Conservation (phyloP, 2,888 invertebrate genomes). For the Cantharis rustica region DNA sequence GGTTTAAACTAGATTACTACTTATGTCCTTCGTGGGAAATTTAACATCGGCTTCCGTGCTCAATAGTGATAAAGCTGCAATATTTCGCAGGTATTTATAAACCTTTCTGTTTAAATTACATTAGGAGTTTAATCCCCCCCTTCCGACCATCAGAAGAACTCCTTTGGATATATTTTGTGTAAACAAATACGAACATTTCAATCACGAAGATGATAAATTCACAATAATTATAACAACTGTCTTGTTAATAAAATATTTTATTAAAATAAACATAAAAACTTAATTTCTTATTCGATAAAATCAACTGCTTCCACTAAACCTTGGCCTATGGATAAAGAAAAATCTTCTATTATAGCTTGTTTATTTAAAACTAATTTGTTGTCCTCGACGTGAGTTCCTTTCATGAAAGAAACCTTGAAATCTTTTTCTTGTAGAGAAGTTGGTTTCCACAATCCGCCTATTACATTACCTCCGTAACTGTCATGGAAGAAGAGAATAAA, state of each 20-base stretch:
- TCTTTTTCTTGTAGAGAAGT: constrained; percentile 63
- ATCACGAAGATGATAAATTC: too few relatives aligned
- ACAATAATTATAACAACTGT: too few relatives aligned
- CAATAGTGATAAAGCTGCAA: too few relatives aligned
- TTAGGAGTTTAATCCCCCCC: too few relatives aligned
- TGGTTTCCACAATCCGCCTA: constrained; percentile 86
- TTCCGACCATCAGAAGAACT: too few relatives aligned
- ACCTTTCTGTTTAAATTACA: too few relatives aligned
- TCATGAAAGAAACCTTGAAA: constrained; percentile 73
- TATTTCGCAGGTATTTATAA: too few relatives aligned
- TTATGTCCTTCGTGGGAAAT: too few relatives aligned
- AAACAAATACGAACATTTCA: too few relatives aligned
- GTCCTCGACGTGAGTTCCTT: constrained; percentile 60
- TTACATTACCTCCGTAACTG: constrained; percentile 80
- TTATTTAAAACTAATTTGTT: constrained; percentile 65
- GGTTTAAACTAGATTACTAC: too few relatives aligned
- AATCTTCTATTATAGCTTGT: constrained; percentile 73
- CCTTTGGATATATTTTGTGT: too few relatives aligned
- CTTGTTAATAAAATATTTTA: neutral
- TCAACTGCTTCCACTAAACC: constrained; percentile 66
- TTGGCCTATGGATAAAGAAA: constrained; percentile 65
- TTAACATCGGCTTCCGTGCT: too few relatives aligned
- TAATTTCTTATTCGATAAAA: neutral
- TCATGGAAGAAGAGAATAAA: constrained; percentile 90
- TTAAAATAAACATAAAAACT: neutral